Evolutionary conservation across 1,140 invertebrate species (phyloP), one percentile per base, ranked within the genome.

Genomic region (Dufourea novaeangliae): DNA sequence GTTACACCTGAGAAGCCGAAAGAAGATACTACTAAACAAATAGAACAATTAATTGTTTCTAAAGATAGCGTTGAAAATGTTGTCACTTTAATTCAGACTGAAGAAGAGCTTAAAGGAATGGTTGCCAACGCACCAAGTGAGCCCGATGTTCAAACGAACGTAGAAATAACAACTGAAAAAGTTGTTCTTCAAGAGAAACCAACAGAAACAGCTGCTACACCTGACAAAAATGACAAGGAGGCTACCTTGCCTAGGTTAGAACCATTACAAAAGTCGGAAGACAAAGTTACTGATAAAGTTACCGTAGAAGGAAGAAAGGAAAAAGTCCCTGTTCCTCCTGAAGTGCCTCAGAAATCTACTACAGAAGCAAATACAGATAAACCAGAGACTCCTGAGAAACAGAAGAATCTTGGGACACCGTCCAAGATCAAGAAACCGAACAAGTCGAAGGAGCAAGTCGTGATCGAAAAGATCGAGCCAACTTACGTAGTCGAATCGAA

Each of bases 391-490:
- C 27, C 25, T 5, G 11, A 66, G 14, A 44, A 63, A 2, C 34
- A 8, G n/a, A 37, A 46, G 22, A 64, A 52, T 20, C 25, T 46
- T 8, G 41, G 8, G 12, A 29, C 32, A 44, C 1, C 22, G 14
- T 56, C 59, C 4, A 69, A 83, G 12, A 12, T 22, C 0, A 76
- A 70, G 32, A 82, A 79, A 62, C 41, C 56, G 12, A 25, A 41
- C 7, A 76, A 84, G 34, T 61, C 77, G 1, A 79, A 81, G 44
- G 73, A 85, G n/a, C 79, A 69, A 17, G 5, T 34, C 11, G 7
- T 67, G 5, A 52, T 39, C 22, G 76, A 78, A 52, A 34, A 80
- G 46, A 78, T 56, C 2, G 11, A 50, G 0, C 41, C 62, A 12
- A 34, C 37, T 11, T 29, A 54, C 11, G 10, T 39, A 11, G 41